Conservation (phyloP, 2,797 vertebrate genomes). For the Phalloptychus januarius region DNA sequence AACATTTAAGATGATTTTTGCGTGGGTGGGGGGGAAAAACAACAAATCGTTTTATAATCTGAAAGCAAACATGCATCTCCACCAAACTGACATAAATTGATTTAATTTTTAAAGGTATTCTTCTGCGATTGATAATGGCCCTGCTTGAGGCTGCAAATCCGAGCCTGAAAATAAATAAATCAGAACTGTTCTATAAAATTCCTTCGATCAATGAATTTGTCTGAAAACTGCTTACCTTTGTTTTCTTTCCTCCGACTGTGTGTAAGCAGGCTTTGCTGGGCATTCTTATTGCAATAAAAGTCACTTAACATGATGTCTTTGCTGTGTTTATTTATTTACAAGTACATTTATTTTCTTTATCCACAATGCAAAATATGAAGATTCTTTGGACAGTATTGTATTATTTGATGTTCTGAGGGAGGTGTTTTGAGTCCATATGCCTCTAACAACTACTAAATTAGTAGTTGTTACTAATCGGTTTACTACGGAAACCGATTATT, state of each 20-base stretch:
- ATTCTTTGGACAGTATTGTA: too few relatives aligned
- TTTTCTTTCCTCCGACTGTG: constrained; percentile 30
- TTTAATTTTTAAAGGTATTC: not conserved
- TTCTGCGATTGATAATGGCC: not conserved
- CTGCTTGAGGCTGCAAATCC: not conserved
- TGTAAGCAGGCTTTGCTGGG: constrained; percentile 28
- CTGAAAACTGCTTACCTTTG: not conserved
- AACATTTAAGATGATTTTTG: not conserved
- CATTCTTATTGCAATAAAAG: constrained; percentile 71
- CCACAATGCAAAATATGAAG: too few relatives aligned
- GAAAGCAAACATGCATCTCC: not conserved
- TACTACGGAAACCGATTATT: too few relatives aligned
- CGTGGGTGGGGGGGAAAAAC: too few relatives aligned
- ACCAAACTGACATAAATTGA: not conserved
- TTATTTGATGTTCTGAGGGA: too few relatives aligned
- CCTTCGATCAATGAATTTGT: not conserved
- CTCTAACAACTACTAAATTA: too few relatives aligned
- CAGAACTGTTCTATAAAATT: not conserved
- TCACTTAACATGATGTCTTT: constrained; percentile 21
- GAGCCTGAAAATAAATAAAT: not conserved
- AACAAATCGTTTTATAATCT: not conserved
- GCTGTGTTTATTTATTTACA: not conserved
- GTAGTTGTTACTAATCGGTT: too few relatives aligned
- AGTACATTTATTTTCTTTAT: not conserved
- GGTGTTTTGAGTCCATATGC: too few relatives aligned